Base-by-base conservation (phyloP, 1,140 invertebrate genomes). In the Lethrus apterus region DNA sequence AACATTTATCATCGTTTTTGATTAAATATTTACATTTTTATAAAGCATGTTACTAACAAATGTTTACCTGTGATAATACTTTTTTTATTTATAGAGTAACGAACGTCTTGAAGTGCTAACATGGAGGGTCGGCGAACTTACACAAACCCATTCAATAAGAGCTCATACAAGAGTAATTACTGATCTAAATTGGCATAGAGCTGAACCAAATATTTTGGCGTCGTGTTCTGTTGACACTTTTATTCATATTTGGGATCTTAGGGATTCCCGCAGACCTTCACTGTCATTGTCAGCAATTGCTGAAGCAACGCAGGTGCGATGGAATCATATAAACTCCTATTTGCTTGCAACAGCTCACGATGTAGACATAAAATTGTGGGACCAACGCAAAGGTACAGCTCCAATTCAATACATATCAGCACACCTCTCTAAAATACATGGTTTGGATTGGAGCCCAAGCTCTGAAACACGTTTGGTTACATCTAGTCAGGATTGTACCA, bases 291-390 rank as follows among this genome's bases (percentile, higher is more conserved):
- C 86, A 57, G 83, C 86, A 44, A 52, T 62, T 83, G 89, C 89
- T 67, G 90, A 92, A 48, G 89, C 91, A 7, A 89, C 86, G 18
- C 90, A 96, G 75, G 92, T 96, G 0, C 82, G 89, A 63, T 98
- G 93, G 84, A 95, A 94, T 67, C 80, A 84, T 59, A 76, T 92
- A 20, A 84, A 83, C 5, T 75, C 80, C 9, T 75, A 93, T 65
- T 73, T 89, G 35, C 71, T 98, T 51, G 93, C 93, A 1, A 95
- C 93, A 31, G 87, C 92, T 35, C 92, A 97, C 68, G 92, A 95
- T 65, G 92, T 91, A 10, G 93, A 97, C 70, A 79, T 96, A 5
- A 85, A 93, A 67, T 80, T 98, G 51, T 97, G 93, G 93, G 94
- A 98, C 67, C 83, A 88, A 56, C 75, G 93, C 52, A 93, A 94